Evolutionary conservation across 1,140 invertebrate genomes (phyloP).

Genomic region (Parapsyche elsis): DNA sequence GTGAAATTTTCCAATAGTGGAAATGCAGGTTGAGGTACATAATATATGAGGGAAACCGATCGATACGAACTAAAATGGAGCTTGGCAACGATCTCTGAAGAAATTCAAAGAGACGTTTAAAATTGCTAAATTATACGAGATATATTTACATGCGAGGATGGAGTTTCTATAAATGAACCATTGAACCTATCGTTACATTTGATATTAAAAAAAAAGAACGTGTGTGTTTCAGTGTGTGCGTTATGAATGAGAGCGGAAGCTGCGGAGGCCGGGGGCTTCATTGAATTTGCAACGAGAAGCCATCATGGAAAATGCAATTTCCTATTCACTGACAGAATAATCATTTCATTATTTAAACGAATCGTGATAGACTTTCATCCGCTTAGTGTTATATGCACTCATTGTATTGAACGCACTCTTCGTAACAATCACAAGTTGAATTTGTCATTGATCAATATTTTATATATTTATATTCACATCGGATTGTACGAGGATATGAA

Average conservation of each 20-base stretch:
- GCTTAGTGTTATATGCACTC: not conserved
- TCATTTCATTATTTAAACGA: constrained; percentile 44
- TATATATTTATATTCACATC: not conserved
- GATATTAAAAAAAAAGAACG: too few species aligned
- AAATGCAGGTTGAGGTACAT: not conserved
- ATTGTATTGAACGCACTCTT: constrained; percentile 16
- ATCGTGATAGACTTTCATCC: constrained; percentile 49
- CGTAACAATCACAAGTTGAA: not conserved
- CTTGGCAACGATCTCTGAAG: not conserved
- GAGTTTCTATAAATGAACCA: too few species aligned
- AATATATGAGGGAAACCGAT: not conserved
- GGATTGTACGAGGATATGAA: not conserved
- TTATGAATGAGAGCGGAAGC: constrained; percentile 50
- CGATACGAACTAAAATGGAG: not conserved
- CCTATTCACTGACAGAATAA: constrained; percentile 51
- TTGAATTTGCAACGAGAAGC: constrained; percentile 37
- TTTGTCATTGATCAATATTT: not conserved
- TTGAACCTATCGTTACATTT: too few species aligned
- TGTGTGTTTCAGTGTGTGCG: too few species aligned
- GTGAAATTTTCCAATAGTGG: constrained; percentile 14
- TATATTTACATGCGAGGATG: too few species aligned
- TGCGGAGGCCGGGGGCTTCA: constrained; percentile 33
- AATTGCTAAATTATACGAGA: too few species aligned
- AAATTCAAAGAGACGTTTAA: not conserved
- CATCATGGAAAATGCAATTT: constrained; percentile 52